These are phyloP conservation scores for Alouatta palliata DNA, from an alignment of 2,113 vertebrate genomes.

Conservation along the genomic window DNA sequence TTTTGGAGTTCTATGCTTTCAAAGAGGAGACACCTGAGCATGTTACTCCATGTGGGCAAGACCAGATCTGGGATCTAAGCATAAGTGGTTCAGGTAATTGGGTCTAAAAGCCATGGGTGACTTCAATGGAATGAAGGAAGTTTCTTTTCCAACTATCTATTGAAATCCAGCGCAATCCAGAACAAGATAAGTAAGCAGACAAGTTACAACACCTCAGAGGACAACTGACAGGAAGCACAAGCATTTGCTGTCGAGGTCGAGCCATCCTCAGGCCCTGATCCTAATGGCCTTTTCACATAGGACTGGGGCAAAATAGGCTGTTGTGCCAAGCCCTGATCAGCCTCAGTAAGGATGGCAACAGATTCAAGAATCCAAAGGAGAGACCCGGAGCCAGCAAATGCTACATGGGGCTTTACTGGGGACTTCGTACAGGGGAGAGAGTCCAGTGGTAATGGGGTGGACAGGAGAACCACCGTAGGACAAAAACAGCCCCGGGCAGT, in stretches of 20 bases:
- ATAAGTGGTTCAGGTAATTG: not conserved
- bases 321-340: too few species aligned
- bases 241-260: not conserved
- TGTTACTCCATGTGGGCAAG: not conserved
- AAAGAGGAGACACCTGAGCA: not conserved
- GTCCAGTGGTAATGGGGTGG: too few species aligned
- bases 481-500: too few species aligned
- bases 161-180: not conserved
- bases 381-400: too few species aligned
- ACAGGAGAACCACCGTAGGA: too few species aligned
- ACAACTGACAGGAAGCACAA: not conserved
- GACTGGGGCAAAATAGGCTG: not conserved
- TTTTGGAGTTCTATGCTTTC: not conserved
- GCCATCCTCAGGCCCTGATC: not conserved
- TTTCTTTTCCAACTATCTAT: not conserved
- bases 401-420: too few species aligned
- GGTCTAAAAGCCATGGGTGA: not conserved
- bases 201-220: not conserved
- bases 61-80: not conserved
- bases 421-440: too few species aligned
- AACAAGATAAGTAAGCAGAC: not conserved
- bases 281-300: not conserved
- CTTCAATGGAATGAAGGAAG: not conserved
- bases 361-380: too few species aligned
- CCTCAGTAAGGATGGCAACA: too few species aligned